Conservation (phyloP, 2,113 vertebrate genomes). For the Naja naja region DNA sequence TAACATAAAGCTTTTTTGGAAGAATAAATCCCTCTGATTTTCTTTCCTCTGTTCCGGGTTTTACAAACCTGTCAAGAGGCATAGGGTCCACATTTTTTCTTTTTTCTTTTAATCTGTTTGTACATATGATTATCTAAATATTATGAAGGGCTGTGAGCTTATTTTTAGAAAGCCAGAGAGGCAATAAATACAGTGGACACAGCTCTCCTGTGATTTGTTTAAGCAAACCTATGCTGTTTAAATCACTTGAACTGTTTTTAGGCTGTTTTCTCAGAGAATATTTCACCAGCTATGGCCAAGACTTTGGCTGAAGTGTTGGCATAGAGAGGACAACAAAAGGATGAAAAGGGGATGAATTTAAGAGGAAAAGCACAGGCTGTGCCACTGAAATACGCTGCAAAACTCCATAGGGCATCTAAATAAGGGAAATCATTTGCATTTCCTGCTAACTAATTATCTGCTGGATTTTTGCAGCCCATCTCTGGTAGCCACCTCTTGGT, state of each 20-base stretch:
- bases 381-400: not conserved
- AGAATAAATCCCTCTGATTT: not conserved
- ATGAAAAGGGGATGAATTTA: not conserved
- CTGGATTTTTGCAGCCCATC: not conserved
- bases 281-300: not conserved
- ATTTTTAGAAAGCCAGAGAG: not conserved
- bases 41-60: not conserved
- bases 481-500: not conserved
- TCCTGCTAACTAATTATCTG: not conserved
- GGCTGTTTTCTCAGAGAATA: not conserved
- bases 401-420: not conserved
- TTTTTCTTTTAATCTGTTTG: not conserved
- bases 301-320: not conserved
- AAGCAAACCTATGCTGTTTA: not conserved
- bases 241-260: not conserved
- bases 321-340: not conserved
- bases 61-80: not conserved
- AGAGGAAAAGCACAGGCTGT: not conserved
- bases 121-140: not conserved
- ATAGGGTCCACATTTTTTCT: not conserved
- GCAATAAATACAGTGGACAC: not conserved
- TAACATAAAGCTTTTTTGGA: not conserved
- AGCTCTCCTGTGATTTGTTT: not conserved
- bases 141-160: not conserved
- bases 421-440: not conserved